Base-by-base conservation (phyloP, 2,888 invertebrate species). In the Drymonia ruficornis region DNA sequence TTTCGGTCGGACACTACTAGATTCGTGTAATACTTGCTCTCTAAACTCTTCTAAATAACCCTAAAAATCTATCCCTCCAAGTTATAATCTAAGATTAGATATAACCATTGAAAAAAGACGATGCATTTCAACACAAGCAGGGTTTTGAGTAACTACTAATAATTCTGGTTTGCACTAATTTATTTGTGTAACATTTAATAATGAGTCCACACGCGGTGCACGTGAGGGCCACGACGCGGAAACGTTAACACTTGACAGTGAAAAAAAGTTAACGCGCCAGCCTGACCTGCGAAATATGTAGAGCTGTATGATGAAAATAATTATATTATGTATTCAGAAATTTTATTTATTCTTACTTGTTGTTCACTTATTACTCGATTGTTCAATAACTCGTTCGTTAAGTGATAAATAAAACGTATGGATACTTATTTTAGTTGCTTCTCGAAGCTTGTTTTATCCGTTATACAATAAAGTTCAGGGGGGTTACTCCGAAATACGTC, bases 211-310 rank as follows among this genome's bases (percentile, higher is more conserved):
- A 47, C 49, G 15, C 46, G 19, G 8, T 48, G 46, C 55, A 49
- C 19, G 48, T 64, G 65, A 67, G 58, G 12, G 55, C 59, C 62
- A 55, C n/a, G 49, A 67, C 56, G 60, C 65, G 70, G 70, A 67
- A 67, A 60, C 60, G 49, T 60, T 53, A 42, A 55, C 61, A 63
- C 61, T 56, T 54, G 59, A 53, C 61, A 59, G 60, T 56, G 52
- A 67, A 69, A 67, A n/a, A 69, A 67, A 69, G 63, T 67, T 38
- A 56, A 50, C 54, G 53, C 49, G 58, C 47, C 28, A 18, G 59
- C 45, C 56, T 69, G 69, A 65, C 65, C 69, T 54, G 54, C 59
- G 52, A 69, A 60, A 60, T 63, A 69, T 69, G 70, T 69, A 59
- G 70, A 65, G 59, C 70, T 65, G 56, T 61, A 60, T 55, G 43